Conservation (phyloP, 2,888 invertebrate genomes). For the Hecatera dysodea region DNA sequence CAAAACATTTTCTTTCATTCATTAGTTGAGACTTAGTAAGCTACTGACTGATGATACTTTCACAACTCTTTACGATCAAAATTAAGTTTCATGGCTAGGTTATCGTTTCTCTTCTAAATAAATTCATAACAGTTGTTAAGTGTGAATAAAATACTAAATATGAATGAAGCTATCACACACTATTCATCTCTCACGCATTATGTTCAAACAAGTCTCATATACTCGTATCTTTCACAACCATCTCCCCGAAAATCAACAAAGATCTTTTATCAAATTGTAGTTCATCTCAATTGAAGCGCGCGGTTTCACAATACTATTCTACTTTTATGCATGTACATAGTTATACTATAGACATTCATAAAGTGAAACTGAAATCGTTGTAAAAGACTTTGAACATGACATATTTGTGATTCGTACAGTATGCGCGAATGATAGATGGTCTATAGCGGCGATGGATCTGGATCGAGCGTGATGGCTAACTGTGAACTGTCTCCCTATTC, state of each 20-base stretch:
- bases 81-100: background rate
- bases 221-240: slow-evolving; percentile 37
- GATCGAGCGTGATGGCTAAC: slow-evolving; percentile 85
- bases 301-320: slow-evolving; percentile 26
- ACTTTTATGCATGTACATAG: slow-evolving; percentile 32
- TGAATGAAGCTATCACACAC: slow-evolving; percentile 41
- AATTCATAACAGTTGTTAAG: slow-evolving; percentile 4
- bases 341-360: slow-evolving; percentile 31
- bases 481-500: slow-evolving; percentile 81
- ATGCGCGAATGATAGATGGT: slow-evolving; percentile 72
- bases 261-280: slow-evolving; percentile 45
- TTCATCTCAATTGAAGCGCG: slow-evolving; percentile 25
- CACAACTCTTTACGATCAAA: slow-evolving; percentile 19
- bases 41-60: slow-evolving; percentile 15
- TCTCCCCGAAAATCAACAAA: slow-evolving; percentile 31
- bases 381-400: slow-evolving; percentile 51
- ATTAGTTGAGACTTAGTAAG: slow-evolving; percentile 17
- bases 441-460: slow-evolving; percentile 78
- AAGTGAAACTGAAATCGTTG: slow-evolving; percentile 50
- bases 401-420: slow-evolving; percentile 57
- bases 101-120: slow-evolving; percentile 1
- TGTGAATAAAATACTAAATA: slow-evolving; percentile 27
- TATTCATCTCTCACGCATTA: slow-evolving; percentile 28
- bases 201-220: slow-evolving; percentile 32
- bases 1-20: slow-evolving; percentile 49